Conservation (phyloP, 2,888 invertebrate species). For the Nysson spinosus region DNA sequence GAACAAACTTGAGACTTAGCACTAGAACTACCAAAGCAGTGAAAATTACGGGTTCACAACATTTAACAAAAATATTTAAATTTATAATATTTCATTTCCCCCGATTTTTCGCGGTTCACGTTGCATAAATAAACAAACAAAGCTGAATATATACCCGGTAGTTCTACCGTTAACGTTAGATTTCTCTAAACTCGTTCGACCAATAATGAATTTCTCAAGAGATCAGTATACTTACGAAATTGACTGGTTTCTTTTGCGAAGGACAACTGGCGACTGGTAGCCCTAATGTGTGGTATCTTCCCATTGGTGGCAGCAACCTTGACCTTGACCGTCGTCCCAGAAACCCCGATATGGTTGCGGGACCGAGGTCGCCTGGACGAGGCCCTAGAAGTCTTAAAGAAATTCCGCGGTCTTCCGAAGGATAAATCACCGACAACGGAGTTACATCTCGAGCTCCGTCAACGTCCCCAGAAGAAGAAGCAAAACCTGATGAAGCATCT, state of each 20-base stretch:
- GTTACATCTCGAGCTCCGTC: conserved; percentile 53
- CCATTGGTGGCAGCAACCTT: conserved; percentile 76
- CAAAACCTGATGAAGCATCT: conserved; percentile 67
- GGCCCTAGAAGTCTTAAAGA: conserved; percentile 76
- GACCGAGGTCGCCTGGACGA: conserved; percentile 77
- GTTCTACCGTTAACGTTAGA: too few species aligned
- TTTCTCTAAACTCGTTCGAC: too few species aligned
- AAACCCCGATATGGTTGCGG: conserved; percentile 80
- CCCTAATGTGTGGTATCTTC: conserved; percentile 76
- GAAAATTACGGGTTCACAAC: too few species aligned
- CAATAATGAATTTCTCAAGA: too few species aligned
- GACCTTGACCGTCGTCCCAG: conserved; percentile 77
- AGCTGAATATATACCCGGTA: too few species aligned
- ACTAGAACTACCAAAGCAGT: too few species aligned
- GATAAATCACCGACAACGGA: conserved; percentile 50
- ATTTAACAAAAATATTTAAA: too few species aligned
- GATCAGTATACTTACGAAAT: too few species aligned
- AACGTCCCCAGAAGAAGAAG: conserved; percentile 43
- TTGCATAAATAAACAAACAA: too few species aligned
- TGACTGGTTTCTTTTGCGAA: conserved; percentile 66
- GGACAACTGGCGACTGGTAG: conserved; percentile 78
- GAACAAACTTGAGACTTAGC: too few species aligned
- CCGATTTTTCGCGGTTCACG: too few species aligned
- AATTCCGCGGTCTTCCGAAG: conserved; percentile 74
- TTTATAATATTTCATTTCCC: too few species aligned